These are phyloP conservation scores for Chorisops tibialis DNA, from an alignment of 2,888 invertebrate genomes.

Conservation along the genomic window DNA sequence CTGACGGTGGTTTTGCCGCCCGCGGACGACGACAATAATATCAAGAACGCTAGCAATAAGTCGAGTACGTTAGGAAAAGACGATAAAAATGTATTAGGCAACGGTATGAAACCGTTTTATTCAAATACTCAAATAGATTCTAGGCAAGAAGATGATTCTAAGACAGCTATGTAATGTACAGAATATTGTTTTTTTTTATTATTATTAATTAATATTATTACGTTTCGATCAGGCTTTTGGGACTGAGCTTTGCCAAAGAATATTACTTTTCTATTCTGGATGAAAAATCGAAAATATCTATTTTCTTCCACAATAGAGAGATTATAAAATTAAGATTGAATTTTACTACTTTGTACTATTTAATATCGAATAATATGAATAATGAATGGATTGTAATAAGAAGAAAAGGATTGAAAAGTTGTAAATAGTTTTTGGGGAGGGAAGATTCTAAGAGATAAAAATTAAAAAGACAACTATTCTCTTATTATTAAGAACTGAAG, in stretches of 20 bases:
- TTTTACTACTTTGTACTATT: too few relatives aligned
- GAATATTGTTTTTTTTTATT: too few relatives aligned
- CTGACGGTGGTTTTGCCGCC: constrained; percentile 29
- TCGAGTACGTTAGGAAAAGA: constrained; percentile 16
- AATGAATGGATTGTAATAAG: too few relatives aligned
- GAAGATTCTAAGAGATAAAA: too few relatives aligned
- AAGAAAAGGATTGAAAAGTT: too few relatives aligned
- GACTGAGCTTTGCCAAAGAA: constrained; percentile 24
- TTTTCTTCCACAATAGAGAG: too few relatives aligned
- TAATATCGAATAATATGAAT: too few relatives aligned
- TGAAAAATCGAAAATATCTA: not conserved
- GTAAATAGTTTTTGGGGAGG: too few relatives aligned
- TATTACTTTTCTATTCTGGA: not conserved
- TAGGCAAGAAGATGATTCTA: constrained; percentile 3
- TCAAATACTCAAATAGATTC: constrained; percentile 27
- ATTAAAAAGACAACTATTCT: too few relatives aligned
- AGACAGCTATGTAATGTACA: constrained; percentile 18
- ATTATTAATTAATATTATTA: not conserved
- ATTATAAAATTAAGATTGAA: too few relatives aligned
- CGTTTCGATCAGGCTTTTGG: not conserved
- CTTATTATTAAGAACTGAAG: too few relatives aligned
- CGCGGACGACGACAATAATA: constrained; percentile 24
- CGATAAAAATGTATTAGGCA: not conserved
- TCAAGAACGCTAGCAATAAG: constrained; percentile 14
- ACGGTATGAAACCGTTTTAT: constrained; percentile 24